phyloP scores from a whole-genome alignment of 1,140 invertebrate species.

The Eumaeus atala region DNA sequence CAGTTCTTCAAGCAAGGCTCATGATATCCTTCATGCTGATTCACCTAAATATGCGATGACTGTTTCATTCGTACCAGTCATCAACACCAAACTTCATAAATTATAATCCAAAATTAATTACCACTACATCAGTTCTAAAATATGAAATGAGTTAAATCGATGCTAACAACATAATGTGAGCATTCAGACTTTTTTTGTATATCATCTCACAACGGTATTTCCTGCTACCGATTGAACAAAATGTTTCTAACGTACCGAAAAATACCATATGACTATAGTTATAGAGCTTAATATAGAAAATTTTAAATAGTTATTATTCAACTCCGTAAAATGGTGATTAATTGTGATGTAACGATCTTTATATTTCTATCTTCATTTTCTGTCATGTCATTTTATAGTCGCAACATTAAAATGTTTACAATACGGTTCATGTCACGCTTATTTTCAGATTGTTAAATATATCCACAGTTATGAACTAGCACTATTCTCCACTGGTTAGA shows the following conservation, averaged over 20 bases:
- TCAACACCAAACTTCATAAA: conserved; percentile 36
- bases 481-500: too few species aligned
- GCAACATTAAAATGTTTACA: conserved; percentile 42
- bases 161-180: conserved; percentile 66
- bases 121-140: conserved; percentile 56
- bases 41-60: too few species aligned
- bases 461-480: conserved; percentile 3
- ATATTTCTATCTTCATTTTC: conserved; percentile 62
- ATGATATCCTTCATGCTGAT: too few species aligned
- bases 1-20: too few species aligned
- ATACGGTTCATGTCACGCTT: conserved; percentile 37
- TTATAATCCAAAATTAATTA: conserved; percentile 58
- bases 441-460: conserved; percentile 36
- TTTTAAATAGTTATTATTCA: conserved; percentile 21
- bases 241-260: conserved; percentile 22
- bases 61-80: background rate
- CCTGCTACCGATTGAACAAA: conserved; percentile 45
- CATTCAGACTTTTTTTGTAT: conserved; percentile 66
- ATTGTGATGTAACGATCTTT: conserved; percentile 67
- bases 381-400: conserved; percentile 53
- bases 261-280: conserved; percentile 24
- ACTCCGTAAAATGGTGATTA: conserved; percentile 64
- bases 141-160: conserved; percentile 69
- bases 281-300: conserved; percentile 33
- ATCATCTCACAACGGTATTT: conserved; percentile 60